phyloP scores from a whole-genome alignment of 2,797 vertebrate species.

The Takifugu ocellatus region DNA sequence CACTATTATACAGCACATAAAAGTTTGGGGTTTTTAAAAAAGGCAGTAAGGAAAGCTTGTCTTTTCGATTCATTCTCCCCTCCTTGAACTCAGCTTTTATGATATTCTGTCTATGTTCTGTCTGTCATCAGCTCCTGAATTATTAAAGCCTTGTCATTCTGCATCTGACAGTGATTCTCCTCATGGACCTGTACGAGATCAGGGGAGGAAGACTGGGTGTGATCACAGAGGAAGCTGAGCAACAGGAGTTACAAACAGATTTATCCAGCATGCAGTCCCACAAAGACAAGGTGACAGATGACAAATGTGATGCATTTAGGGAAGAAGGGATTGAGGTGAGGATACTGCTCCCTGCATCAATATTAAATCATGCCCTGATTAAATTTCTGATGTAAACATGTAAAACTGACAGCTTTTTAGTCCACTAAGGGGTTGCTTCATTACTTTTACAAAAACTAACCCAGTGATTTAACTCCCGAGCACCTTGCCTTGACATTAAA shows the following conservation, averaged over 20 bases:
- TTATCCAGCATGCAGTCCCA: slow-evolving; percentile 37
- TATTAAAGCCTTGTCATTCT: background rate
- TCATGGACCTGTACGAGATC: slow-evolving; percentile 81
- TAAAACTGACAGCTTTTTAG: background rate
- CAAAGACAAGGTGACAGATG: slow-evolving; percentile 27
- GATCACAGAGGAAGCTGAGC: slow-evolving; percentile 74
- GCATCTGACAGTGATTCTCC: slow-evolving; percentile 7
- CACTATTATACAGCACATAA: background rate
- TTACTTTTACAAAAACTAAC: background rate
- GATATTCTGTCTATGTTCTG: background rate
- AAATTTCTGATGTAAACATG: background rate
- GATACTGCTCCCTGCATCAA: background rate
- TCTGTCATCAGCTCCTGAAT: no score
- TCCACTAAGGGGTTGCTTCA: no score
- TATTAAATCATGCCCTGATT: background rate
- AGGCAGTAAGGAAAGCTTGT: background rate
- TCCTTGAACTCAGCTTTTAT: no score
- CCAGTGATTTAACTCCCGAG: background rate
- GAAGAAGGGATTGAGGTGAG: slow-evolving; percentile 47
- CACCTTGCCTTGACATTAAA: background rate
- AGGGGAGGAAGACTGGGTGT: slow-evolving; percentile 71
- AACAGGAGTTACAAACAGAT: slow-evolving; percentile 44
- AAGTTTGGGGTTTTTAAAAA: background rate
- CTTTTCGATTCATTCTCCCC: background rate
- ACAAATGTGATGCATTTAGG: slow-evolving; percentile 51